These are phyloP conservation scores for Oryzias celebensis DNA, from an alignment of 2,113 vertebrate genomes.

Conservation along the genomic window DNA sequence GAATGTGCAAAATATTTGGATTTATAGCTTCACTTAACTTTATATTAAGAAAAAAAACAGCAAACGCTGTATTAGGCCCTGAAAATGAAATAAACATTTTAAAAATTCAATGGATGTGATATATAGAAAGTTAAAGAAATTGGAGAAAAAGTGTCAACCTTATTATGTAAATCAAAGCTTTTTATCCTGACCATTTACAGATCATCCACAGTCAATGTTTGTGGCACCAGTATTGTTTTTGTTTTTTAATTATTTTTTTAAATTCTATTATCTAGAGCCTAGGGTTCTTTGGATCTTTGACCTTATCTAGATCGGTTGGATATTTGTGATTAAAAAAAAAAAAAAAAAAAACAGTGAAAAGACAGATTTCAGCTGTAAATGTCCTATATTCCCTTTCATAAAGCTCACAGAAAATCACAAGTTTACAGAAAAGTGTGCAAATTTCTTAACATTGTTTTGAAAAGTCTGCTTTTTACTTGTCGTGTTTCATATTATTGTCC, in stretches of 20 bases:
- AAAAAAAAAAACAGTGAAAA: not conserved
- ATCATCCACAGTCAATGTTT: not conserved
- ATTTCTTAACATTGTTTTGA: conserved; percentile 17
- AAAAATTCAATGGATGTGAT: not conserved
- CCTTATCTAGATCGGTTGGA: too few relatives aligned
- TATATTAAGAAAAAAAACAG: conserved; percentile 6
- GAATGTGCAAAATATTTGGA: conserved; percentile 30
- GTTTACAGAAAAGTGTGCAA: conserved; percentile 1
- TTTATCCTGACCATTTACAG: not conserved
- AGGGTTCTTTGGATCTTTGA: too few relatives aligned
- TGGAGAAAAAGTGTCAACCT: not conserved
- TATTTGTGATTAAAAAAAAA: not conserved
- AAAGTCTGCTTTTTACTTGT: conserved; percentile 6
- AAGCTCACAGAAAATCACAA: not conserved
- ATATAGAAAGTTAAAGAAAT: not conserved
- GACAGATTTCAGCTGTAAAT: conserved; percentile 5
- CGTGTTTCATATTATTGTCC: not conserved
- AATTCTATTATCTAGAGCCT: too few relatives aligned
- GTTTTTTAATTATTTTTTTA: too few relatives aligned
- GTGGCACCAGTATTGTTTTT: too few relatives aligned
- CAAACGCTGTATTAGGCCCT: not conserved
- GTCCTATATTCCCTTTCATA: conserved; percentile 1
- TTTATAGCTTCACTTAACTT: conserved; percentile 18
- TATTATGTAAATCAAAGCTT: not conserved
- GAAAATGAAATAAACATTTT: not conserved